A percentile compares a stretch with the other conserved stretches of the same genome.
Conservation (phyloP, 2,888 invertebrate genomes). For the Halocaridina rubra region DNA sequence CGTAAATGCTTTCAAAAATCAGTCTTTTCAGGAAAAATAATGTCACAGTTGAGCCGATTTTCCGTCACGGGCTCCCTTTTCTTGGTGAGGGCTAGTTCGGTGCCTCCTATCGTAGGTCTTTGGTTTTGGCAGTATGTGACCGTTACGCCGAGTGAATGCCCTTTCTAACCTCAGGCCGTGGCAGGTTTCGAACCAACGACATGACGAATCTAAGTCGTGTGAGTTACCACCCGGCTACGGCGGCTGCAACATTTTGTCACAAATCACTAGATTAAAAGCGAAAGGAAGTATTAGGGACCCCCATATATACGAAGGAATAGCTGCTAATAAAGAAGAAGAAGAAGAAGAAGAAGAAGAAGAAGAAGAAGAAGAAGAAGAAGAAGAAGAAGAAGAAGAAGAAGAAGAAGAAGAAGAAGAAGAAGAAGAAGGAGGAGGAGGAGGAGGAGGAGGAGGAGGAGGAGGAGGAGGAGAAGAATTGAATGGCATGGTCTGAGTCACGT, state of each 20-base stretch:
- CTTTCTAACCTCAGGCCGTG: background rate
- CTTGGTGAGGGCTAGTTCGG: too few relatives aligned
- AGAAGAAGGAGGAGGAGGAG: background rate
- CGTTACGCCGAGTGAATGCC: background rate
- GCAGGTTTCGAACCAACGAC: too few relatives aligned
- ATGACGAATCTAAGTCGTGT: background rate
- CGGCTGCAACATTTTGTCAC: too few relatives aligned
- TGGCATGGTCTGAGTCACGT: background rate
- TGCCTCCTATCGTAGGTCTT: too few relatives aligned
- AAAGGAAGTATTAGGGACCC: background rate
- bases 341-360: background rate
- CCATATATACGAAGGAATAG: background rate
- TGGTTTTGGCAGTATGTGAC: too few relatives aligned
- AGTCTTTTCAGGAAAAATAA: too few relatives aligned
- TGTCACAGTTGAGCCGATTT: too few relatives aligned
- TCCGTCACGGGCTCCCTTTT: background rate
- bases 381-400: background rate
- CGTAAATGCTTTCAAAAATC: too few relatives aligned
- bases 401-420: background rate
- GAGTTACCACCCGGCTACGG: too few relatives aligned
- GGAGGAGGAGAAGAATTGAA: background rate
- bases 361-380: background rate
- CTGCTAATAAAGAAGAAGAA: background rate
- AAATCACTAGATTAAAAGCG: background rate
- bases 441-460: background rate